phyloP scores from a whole-genome alignment of 2,888 invertebrate genomes.

The Philaethria dido region DNA sequence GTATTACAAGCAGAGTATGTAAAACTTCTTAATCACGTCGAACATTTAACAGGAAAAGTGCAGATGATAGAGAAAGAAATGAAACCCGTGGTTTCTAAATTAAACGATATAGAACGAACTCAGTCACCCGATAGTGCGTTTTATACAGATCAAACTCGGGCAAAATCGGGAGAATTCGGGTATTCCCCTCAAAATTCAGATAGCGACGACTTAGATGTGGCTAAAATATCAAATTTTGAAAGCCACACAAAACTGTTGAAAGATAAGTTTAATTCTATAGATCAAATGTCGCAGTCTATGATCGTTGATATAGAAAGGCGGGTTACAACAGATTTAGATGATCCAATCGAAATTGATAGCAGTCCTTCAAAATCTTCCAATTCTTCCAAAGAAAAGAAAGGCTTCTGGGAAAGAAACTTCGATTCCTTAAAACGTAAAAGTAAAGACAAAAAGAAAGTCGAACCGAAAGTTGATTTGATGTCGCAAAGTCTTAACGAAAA shows the following conservation, averaged over 20 bases:
- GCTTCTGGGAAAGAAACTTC: conserved; percentile 82
- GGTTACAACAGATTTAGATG: conserved; percentile 59
- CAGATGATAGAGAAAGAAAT: conserved; percentile 87
- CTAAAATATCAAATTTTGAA: conserved; percentile 66
- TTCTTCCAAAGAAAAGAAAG: conserved; percentile 78
- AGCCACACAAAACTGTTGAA: conserved; percentile 72
- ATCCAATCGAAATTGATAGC: conserved; percentile 52
- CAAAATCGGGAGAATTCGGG: conserved; percentile 77
- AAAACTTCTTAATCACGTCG: conserved; percentile 79
- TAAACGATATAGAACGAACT: conserved; percentile 74
- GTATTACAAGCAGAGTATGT: conserved; percentile 86
- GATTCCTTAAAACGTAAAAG: conserved; percentile 76
- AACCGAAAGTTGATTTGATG: conserved; percentile 74
- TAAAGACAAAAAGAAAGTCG: conserved; percentile 68
- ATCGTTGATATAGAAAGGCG: conserved; percentile 76
- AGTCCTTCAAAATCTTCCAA: conserved; percentile 75
- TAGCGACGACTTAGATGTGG: conserved; percentile 72
- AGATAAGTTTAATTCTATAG: conserved; percentile 78
- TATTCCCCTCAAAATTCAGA: conserved; percentile 79
- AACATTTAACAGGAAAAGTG: conserved; percentile 87
- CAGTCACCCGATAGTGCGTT: conserved; percentile 80
- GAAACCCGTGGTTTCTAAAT: conserved; percentile 72
- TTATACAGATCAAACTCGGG: conserved; percentile 81
- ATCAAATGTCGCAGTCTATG: conserved; percentile 82
- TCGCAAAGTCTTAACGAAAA: conserved; percentile 83